Evolutionary conservation across 2,797 vertebrate genomes (phyloP).

Genomic region (Acrossocheilus fasciatus): DNA sequence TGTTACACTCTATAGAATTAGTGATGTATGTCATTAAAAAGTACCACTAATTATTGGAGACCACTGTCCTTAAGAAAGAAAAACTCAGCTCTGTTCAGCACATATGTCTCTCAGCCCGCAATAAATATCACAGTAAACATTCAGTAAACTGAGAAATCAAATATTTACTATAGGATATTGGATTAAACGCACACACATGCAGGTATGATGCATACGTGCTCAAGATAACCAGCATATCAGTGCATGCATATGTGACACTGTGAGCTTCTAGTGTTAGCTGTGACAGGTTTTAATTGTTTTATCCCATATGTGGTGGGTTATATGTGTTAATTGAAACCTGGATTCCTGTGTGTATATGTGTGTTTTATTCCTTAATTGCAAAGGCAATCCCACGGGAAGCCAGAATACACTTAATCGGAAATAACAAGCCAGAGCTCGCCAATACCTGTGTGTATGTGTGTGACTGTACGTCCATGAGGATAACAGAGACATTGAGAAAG

Average conservation of each 20-base stretch:
- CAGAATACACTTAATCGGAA: neutral
- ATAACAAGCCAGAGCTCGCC: constrained; percentile 40
- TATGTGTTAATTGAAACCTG: constrained; percentile 54
- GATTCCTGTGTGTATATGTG: constrained; percentile 19
- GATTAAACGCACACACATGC: neutral
- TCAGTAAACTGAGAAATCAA: constrained; percentile 3
- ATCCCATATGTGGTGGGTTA: constrained; percentile 28
- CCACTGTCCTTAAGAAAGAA: neutral
- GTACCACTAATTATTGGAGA: neutral
- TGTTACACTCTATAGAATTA: neutral
- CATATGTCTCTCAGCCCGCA: constrained; percentile 10
- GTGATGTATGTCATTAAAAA: neutral
- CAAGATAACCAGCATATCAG: neutral
- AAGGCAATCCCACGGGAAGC: constrained; percentile 9
- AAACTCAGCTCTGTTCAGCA: neutral
- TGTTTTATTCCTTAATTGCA: constrained; percentile 17
- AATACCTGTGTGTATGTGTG: constrained; percentile 37
- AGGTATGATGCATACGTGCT: neutral
- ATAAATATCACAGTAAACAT: constrained; percentile 20
- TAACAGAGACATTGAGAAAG: constrained; percentile 17
- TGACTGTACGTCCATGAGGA: constrained; percentile 7
- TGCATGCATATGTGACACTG: constrained; percentile 5
- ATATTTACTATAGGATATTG: constrained; percentile 12
- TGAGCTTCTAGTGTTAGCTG: constrained; percentile 21
- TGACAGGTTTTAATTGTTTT: constrained; percentile 51